Conservation (phyloP, 1,140 invertebrate genomes). For the Euschistus heros region DNA sequence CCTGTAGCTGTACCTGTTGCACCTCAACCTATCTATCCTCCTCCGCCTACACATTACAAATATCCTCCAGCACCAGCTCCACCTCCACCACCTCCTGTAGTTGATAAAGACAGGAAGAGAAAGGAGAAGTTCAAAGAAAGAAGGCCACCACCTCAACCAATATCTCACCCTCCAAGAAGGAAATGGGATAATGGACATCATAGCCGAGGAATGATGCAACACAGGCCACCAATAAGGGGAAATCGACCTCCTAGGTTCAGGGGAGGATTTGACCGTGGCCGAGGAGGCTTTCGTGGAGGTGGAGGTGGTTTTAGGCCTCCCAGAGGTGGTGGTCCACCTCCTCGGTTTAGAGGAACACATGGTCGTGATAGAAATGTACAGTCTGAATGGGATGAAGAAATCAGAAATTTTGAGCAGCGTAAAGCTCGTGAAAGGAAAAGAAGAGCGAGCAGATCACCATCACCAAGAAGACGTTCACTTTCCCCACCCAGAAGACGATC, state of each 20-base stretch:
- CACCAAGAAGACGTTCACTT: background rate
- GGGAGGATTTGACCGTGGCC: background rate
- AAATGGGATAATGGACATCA: background rate
- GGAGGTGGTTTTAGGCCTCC: background rate
- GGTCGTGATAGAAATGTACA: conserved; percentile 20
- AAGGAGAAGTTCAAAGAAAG: conserved; percentile 9
- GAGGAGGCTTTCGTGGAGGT: background rate
- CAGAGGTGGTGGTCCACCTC: background rate
- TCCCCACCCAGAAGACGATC: background rate
- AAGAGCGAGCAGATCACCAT: conserved; percentile 16
- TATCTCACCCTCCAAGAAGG: background rate
- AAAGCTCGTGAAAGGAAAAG: conserved; percentile 18
- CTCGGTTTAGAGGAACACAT: background rate
- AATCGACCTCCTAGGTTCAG: background rate
- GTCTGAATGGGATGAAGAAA: conserved; percentile 30
- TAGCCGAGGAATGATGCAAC: background rate
- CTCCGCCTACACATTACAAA: conserved; percentile 18
- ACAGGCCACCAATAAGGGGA: background rate
- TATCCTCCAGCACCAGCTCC: conserved; percentile 6
- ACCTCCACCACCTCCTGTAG: conserved; percentile 5
- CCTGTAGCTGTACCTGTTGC: background rate
- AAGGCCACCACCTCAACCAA: background rate
- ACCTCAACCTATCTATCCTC: conserved; percentile 15
- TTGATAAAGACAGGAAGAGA: background rate
- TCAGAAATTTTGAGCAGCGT: conserved; percentile 29